Percentiles rank a stretch among this genome's conserved stretches.
Conservation (phyloP, 2,113 vertebrate species). For the Ammodramus savannarum region DNA sequence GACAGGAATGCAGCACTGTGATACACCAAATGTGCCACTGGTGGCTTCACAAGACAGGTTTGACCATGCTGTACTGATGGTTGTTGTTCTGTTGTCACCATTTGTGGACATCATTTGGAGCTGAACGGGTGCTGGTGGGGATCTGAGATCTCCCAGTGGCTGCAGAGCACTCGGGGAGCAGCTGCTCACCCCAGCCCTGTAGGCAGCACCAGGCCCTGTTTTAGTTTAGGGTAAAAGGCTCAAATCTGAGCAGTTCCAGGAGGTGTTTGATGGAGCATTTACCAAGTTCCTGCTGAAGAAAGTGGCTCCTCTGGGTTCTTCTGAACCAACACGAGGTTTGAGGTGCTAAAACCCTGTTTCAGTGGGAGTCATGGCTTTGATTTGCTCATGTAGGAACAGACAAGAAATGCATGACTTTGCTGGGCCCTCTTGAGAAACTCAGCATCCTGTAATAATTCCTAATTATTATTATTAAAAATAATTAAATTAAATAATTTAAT, state of each 20-base stretch:
- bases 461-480: no score
- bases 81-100: background rate
- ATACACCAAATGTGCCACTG: background rate
- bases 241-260: background rate
- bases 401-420: background rate
- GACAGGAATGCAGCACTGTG: background rate
- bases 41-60: background rate
- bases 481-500: no score
- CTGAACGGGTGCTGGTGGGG: background rate
- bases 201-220: fast-evolving
- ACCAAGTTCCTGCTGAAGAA: background rate
- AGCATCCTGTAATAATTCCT: background rate
- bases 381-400: background rate
- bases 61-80: background rate
- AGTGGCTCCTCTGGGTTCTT: background rate
- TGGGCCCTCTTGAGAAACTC: background rate
- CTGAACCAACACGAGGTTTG: background rate
- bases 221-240: background rate
- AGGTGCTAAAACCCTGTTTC: background rate
- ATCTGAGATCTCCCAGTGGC: background rate
- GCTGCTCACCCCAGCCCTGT: background rate
- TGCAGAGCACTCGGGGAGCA: background rate
- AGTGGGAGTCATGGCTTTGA: background rate
- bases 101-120: background rate
- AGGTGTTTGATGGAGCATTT: background rate